These are phyloP conservation scores for Anoura caudifer DNA, from an alignment of 2,113 vertebrate genomes.

Conservation along the genomic window DNA sequence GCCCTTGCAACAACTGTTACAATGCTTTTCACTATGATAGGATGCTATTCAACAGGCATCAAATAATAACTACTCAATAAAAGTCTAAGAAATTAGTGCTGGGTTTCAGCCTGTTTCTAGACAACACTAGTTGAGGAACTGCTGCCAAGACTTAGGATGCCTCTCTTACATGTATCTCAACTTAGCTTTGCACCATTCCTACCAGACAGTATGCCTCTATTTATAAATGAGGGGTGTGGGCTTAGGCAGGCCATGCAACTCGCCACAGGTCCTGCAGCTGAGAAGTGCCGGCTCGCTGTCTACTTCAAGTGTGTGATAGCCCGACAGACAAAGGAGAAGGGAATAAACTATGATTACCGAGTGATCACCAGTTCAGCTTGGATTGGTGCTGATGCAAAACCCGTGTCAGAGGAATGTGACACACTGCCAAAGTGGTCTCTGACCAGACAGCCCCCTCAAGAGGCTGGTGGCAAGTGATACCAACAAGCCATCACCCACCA, in stretches of 20 bases:
- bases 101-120: not conserved
- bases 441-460: not conserved
- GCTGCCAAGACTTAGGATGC: not conserved
- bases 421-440: not conserved
- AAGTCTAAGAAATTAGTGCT: not conserved
- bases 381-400: not conserved
- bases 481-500: not conserved
- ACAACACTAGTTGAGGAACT: not conserved
- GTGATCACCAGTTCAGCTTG: not conserved
- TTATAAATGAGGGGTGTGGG: not conserved
- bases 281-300: not conserved
- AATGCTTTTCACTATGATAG: not conserved
- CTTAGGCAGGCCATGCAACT: not conserved
- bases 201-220: not conserved
- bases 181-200: not conserved
- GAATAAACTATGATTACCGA: not conserved
- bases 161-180: not conserved
- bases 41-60: not conserved
- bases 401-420: not conserved
- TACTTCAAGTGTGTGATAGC: not conserved
- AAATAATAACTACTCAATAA: not conserved
- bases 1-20: not conserved
- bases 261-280: not conserved
- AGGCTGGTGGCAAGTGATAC: not conserved
- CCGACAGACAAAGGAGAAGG: not conserved